Conservation (phyloP, 2,797 vertebrate species). For the Sylvia borin region DNA sequence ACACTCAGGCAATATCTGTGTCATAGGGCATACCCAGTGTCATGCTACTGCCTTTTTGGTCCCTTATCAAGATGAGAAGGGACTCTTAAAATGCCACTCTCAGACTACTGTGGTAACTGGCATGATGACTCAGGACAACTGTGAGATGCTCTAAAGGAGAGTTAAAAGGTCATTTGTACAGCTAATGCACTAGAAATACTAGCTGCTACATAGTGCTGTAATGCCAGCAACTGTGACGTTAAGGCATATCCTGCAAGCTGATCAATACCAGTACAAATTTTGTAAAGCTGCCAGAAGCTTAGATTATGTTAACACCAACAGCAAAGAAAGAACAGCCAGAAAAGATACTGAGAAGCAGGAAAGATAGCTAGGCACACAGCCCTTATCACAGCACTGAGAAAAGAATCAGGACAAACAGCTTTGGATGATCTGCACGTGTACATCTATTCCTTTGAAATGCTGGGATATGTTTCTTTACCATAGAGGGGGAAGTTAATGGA, state of each 20-base stretch:
- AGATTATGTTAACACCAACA: background rate
- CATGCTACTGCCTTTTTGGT: background rate
- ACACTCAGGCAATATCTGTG: background rate
- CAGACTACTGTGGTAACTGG: background rate
- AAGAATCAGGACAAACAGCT: background rate
- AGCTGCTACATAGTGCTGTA: background rate
- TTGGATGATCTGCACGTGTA: background rate
- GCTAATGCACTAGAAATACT: slow-evolving; percentile 3
- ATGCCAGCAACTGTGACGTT: background rate
- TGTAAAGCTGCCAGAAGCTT: background rate
- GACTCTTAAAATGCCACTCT: slow-evolving; percentile 27
- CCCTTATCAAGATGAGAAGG: background rate
- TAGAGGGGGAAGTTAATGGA: slow-evolving; percentile 1
- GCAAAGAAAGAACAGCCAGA: background rate
- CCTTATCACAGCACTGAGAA: background rate
- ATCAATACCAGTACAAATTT: background rate
- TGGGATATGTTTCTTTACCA: background rate
- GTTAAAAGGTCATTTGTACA: slow-evolving; percentile 38
- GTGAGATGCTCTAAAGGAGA: background rate
- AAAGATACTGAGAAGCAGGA: background rate
- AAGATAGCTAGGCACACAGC: background rate
- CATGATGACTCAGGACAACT: background rate
- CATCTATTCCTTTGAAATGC: background rate
- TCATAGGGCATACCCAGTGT: background rate
- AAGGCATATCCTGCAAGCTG: background rate